Evolutionary conservation across 2,888 invertebrate genomes (phyloP), one percentile per base, ranked within the genome.

Genomic region (Lepidochrysops patricia): DNA sequence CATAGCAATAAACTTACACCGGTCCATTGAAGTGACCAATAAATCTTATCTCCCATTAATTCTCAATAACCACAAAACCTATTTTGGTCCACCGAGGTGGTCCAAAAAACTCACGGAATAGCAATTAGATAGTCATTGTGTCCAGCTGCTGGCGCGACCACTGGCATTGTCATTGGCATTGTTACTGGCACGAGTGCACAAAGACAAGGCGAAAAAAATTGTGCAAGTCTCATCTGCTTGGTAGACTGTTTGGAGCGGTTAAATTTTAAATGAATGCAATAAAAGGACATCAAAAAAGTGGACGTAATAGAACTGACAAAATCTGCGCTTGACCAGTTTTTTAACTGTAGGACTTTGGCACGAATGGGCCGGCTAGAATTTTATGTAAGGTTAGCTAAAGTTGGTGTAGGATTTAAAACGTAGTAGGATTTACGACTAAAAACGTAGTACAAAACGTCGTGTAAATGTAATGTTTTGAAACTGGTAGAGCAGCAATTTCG

Each of bases 41-140:
- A 54, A 54, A 54, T 54, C 60, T 56, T 19, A 32, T 5, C 6
- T 12, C n/a, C 54, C 32, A 54, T 54, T 54, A 52, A 26, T 15
- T 27, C 27, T 15, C 54, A 32, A 32, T 32, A 29, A 52, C 27
- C 26, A 27, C 52, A 52, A 43, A 43, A 50, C 50, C 7, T 34
- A 34, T 34, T 34, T 34, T 34, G 34, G 13, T 25, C 15, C 54
- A 12, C 12, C 19, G 4, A 4, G 54, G 54, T 54, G 54, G 54
- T 54, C 54, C 29, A 52, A 52, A 52, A 50, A 52, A 26, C 52
- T 1, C 52, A 52, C 5, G 54, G 29, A 32, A 29, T 54, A 27
- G 52, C 52, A 54, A 54, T 54, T 54, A 54, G 54, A 50, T 29
- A 19, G 15, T 54, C 54, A 19, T 54, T 54, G 54, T 54, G 52